These are phyloP conservation scores for Catalaphyllia jardinei DNA, from an alignment of 64 coral and sea anemone species.

Conservation along the genomic window DNA sequence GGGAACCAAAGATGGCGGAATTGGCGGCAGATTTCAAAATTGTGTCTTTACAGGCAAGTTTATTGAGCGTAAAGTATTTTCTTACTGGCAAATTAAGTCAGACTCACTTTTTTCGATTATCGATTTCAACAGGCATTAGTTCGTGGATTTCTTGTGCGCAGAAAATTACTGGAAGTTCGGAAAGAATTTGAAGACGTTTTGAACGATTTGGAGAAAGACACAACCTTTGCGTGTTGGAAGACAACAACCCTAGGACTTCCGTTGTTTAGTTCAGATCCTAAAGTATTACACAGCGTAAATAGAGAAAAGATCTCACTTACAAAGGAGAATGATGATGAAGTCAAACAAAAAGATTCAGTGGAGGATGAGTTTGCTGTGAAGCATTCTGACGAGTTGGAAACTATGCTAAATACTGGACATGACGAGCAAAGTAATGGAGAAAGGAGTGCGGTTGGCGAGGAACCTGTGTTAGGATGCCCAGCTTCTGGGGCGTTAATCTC, in stretches of 20 bases:
- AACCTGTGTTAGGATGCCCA: background rate
- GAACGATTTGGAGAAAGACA: conserved; percentile 42
- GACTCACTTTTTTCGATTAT: background rate
- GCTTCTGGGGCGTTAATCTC: background rate
- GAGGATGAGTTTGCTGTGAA: background rate
- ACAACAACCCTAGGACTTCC: background rate
- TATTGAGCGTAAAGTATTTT: background rate
- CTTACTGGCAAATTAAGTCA: background rate
- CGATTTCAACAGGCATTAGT: conserved; percentile 34
- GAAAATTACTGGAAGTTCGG: conserved; percentile 46
- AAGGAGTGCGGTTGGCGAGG: background rate
- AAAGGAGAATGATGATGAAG: background rate
- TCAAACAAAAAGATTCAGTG: background rate
- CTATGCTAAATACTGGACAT: background rate
- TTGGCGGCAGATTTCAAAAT: conserved; percentile 73
- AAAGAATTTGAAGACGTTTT: conserved; percentile 86
- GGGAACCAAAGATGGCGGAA: background rate
- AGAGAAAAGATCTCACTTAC: background rate
- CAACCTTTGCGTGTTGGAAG: conserved; percentile 14
- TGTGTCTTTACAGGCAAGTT: conserved; percentile 50
- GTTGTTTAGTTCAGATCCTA: background rate
- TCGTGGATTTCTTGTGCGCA: conserved; percentile 47
- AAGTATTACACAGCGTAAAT: background rate
- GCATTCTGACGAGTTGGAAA: background rate
- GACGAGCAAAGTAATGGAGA: background rate